Base-by-base conservation (phyloP, 2,797 vertebrate genomes). In the Leontopithecus rosalia region DNA sequence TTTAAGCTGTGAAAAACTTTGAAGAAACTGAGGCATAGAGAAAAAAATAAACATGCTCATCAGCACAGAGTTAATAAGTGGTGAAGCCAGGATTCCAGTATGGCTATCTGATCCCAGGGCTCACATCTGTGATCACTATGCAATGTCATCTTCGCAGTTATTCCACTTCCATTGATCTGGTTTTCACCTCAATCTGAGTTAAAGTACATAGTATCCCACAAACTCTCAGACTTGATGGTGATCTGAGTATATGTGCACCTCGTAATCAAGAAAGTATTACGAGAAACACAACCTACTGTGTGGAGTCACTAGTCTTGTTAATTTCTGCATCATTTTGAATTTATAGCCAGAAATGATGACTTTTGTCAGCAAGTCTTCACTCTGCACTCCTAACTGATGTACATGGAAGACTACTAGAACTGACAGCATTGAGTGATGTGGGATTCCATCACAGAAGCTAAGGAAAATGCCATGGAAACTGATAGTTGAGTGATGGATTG, bases 301-400 rank as follows among this genome's bases (percentile, higher is more conserved):
- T 70, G 67, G 20, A 81, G 73, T 94, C 52, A 30, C 30, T 46
- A 73, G 57, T 33, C 28, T 61, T 77, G 4, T 19, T 52, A n/a
- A 67, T 55, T 79, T 72, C n/a, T 46, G n/a, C 88, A 39, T 26
- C 57, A 82, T 64, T 72, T 72, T 94, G 33, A 55, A 57, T 90
- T 90, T 26, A 77, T 9, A 58, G 39, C n/a, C 28, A 67, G 84
- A 79, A 33, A 28, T 11, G 30, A 6, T 58, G 28, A 48, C 46
- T 95, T 94, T 52, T 75, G 10, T 90, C 57, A 72, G 24, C n/a
- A n/a, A 48, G 58, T 22, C 85, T 28, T 84, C 79, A 43, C n/a
- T 79, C 48, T 93, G 13, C 33, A 41, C 79, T 67, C 33, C 20
- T 36, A 52, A 61, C 36, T 73, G 43, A 5, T 22, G 30, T 61